phyloP scores from a whole-genome alignment of 2,113 vertebrate genomes.

The Scartelaos histophorus region DNA sequence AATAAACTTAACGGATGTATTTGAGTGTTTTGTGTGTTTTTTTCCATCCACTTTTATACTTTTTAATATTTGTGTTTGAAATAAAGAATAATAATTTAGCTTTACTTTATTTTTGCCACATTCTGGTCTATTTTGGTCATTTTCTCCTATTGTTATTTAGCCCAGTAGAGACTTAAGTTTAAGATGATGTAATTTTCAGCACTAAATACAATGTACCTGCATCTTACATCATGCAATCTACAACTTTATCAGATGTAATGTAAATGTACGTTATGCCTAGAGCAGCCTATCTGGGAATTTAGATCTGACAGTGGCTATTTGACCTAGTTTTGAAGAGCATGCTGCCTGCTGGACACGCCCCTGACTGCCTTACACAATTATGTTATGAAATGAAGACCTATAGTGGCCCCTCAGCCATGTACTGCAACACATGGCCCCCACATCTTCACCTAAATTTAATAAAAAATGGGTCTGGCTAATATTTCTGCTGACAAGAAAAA shows the following conservation, averaged over 20 bases:
- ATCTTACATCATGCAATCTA: no score
- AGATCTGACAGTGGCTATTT: neutral
- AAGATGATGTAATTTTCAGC: no score
- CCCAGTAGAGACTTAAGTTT: neutral
- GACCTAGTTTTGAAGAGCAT: neutral
- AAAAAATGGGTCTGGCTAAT: neutral
- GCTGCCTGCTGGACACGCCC: neutral
- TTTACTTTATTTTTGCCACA: no score
- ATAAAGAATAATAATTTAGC: no score
- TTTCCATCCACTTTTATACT: no score
- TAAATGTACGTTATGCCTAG: neutral
- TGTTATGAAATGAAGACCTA: slow-evolving; percentile 5
- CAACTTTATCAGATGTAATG: neutral
- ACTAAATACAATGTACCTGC: no score
- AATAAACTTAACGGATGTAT: no score
- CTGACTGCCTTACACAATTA: neutral
- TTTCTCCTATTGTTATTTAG: neutral
- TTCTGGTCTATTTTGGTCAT: no score
- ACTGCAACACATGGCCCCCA: slow-evolving; percentile 7
- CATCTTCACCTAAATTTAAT: neutral
- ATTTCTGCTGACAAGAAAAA: neutral
- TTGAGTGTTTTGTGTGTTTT: no score
- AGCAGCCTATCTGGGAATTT: neutral
- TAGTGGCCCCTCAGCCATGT: neutral
- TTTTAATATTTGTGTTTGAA: no score